Evolutionary conservation across 2,797 vertebrate genomes (phyloP), one percentile per base, ranked within the genome.

Genomic region (Crax fasciolata): DNA sequence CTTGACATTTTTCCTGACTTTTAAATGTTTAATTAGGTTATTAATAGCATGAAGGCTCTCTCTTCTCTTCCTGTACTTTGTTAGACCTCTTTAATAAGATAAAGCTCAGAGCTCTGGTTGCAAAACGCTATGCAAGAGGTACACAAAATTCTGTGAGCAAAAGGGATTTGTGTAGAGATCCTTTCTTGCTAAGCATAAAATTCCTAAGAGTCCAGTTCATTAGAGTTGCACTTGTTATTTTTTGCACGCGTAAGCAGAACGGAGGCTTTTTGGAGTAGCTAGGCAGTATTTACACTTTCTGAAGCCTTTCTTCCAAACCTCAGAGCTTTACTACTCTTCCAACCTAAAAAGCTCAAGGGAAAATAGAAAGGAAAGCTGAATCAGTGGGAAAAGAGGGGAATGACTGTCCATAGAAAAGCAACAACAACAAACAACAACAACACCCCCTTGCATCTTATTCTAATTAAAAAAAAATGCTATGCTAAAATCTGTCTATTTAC

Each of bases 1-100:
- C 93, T 91, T 89, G 96, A 94, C 94, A 97, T 96, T 97, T 96
- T 96, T 71, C 71, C 72, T 93, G 90, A 83, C 75, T 95, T 93
- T 77, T 89, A 95, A 89, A 96, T 90, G 54, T 95, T 96, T 97
- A 89, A 94, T 93, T 58, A 92, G 80, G 93, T 49, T 96, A 94
- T 97, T 96, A 97, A 96, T 81, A 96, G 95, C 70, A 52, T 48
- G 76, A 93, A 87, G 65, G 76, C 73, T 92, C 65, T 49, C 43
- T 58, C 73, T 87, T 93, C 82, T 87, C 59, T 79, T 80, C 44
- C 88, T 83, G 89, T 49, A 93, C 93, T 93, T 96, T 12, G 39
- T 92, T 57, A 92, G 89, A 72, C 55, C 83, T 96, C 38, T 89
- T 97, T 85, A 91, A 94, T 67, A 78, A 73, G 84, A 52, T 61